Evolutionary conservation across 1,140 invertebrate genomes (phyloP), one percentile per base, ranked within the genome.

Genomic region (Varroa destructor): DNA sequence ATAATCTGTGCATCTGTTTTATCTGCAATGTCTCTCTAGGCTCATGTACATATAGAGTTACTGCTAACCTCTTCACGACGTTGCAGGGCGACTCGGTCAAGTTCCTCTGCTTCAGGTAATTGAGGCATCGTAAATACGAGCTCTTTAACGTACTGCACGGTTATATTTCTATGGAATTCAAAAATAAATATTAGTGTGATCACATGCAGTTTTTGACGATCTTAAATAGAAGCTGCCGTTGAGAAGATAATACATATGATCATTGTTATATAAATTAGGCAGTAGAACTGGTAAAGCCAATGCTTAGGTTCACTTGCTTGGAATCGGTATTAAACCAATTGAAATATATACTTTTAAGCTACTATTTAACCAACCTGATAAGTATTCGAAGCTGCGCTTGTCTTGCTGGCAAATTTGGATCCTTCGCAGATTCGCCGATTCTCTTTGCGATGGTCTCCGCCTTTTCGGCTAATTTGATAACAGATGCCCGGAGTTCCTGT

Each of bases 321-420:
- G 4, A 8, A 3, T 51, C 8, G 46, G 8, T 51, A 51, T 8
- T 5, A 3, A 3, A 8, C 46, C 3, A 51, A 8, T 8, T 51
- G 46, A 8, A 8, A 8, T 8, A 12, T 5, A 40, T 67, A 67
- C 14, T 67, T 14, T 40, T 67, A 2, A 12, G 14, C 3, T n/a
- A 40, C 1, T 37, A 58, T 4, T 37, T 51, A 51, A 8, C 46
- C 3, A 51, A 67, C 61, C 61, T 67, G 61, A 67, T 67, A 37
- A 67, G 61, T 12, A 67, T 67, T 67, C 61, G 40, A 14, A 67
- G 61, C 8, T 67, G 61, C 14, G 61, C 61, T 67, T 67, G 61
- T n/a, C 61, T 40, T 43, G 61, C 10, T 40, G 61, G 46, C 3
- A 67, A 8, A 43, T 2, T 14, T 43, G 61, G 61, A 40, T 67